A percentile compares a stretch with the other conserved stretches of the same genome.
Conservation (phyloP, 2,797 vertebrate genomes). For the Urosaurus nigricauda region DNA sequence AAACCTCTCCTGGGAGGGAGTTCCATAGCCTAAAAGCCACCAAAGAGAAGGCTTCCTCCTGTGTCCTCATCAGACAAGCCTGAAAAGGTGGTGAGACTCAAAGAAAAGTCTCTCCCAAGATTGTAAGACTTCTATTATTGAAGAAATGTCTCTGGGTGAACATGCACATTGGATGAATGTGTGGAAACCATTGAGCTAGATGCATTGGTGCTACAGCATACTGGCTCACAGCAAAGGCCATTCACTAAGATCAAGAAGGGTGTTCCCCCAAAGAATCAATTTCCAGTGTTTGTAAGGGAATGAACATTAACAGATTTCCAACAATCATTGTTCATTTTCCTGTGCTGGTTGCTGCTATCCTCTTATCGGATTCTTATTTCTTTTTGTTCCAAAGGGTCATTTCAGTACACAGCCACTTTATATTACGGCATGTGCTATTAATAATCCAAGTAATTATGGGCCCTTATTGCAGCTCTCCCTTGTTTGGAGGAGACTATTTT, state of each 20-base stretch:
- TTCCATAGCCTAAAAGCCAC: too few relatives aligned
- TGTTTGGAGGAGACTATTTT: not conserved
- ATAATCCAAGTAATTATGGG: slow-evolving; percentile 31
- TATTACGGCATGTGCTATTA: slow-evolving; percentile 45
- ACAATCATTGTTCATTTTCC: slow-evolving; percentile 28
- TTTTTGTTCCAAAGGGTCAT: slow-evolving; percentile 2
- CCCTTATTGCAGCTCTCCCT: not conserved
- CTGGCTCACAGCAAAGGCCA: not conserved
- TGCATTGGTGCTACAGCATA: not conserved
- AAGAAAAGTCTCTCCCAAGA: too few relatives aligned
- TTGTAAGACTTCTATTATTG: too few relatives aligned
- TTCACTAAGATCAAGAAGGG: slow-evolving; percentile 26
- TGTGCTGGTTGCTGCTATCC: slow-evolving; percentile 28
- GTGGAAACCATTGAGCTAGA: not conserved
- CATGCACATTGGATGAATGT: not conserved
- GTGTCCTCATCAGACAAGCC: too few relatives aligned
- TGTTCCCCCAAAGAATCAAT: slow-evolving; percentile 44
- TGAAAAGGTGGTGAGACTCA: too few relatives aligned
- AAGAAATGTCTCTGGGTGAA: not conserved
- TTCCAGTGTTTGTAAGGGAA: slow-evolving; percentile 41
- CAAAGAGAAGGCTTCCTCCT: too few relatives aligned
- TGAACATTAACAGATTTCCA: slow-evolving; percentile 29
- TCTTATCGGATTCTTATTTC: not conserved
- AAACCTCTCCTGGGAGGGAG: too few relatives aligned
- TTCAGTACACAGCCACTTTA: slow-evolving; percentile 22